Conservation (phyloP, 2,797 vertebrate species). For the Microcaecilia unicolor region DNA sequence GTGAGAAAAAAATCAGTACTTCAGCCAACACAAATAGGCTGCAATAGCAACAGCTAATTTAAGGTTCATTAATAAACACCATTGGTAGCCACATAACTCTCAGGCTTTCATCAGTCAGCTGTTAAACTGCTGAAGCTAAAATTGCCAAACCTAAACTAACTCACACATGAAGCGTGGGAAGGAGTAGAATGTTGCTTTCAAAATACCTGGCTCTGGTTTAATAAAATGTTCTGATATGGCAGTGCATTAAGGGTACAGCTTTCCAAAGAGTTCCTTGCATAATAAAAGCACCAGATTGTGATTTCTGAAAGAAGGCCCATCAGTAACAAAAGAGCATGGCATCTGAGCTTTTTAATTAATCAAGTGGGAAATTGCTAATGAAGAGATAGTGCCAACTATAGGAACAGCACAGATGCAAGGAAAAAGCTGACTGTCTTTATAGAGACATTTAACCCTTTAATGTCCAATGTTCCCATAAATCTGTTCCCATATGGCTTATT, state of each 20-base stretch:
- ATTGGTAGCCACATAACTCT: background rate
- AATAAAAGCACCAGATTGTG: background rate
- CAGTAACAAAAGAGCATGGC: slow-evolving; percentile 3
- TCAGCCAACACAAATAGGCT: slow-evolving; percentile 11
- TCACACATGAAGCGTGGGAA: too few relatives aligned
- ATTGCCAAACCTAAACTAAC: background rate
- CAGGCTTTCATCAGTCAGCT: slow-evolving; percentile 8
- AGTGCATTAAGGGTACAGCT: background rate
- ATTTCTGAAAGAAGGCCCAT: background rate
- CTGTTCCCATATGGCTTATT: too few relatives aligned
- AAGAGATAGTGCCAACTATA: slow-evolving; percentile 3
- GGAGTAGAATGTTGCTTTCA: background rate
- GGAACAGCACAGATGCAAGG: slow-evolving; percentile 1
- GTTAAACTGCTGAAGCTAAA: background rate
- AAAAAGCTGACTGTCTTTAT: background rate
- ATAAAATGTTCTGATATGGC: background rate
- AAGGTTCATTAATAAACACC: slow-evolving; percentile 26
- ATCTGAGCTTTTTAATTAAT: slow-evolving; percentile 18
- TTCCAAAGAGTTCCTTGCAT: background rate
- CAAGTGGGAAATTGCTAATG: slow-evolving; percentile 10
- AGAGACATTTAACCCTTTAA: too few relatives aligned
- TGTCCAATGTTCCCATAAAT: too few relatives aligned
- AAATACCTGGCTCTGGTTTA: background rate
- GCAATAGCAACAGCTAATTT: slow-evolving; percentile 14
- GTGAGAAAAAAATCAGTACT: slow-evolving; percentile 4